phyloP scores from a whole-genome alignment of 1,140 invertebrate species.

The Neuroterus valhalla region DNA sequence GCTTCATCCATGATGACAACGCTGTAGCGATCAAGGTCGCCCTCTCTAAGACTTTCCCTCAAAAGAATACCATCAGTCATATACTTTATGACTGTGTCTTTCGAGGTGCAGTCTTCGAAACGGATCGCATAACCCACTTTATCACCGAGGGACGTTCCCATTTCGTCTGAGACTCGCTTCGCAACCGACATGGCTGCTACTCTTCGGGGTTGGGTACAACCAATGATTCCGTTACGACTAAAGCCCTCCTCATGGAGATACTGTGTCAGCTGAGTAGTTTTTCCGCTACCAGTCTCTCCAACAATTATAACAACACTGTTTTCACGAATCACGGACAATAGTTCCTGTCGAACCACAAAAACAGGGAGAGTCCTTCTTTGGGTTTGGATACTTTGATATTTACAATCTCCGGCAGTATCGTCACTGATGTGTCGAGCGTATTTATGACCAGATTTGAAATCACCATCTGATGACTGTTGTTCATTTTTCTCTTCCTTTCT shows the following conservation, averaged over 20 bases:
- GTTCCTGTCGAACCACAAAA: slow-evolving; percentile 95
- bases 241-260: slow-evolving; percentile 99
- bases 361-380: slow-evolving; percentile 96
- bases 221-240: slow-evolving; percentile 94
- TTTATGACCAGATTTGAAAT: slow-evolving; percentile 93
- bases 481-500: slow-evolving; percentile 85
- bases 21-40: slow-evolving; percentile 96
- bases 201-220: slow-evolving; percentile 93
- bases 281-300: slow-evolving; percentile 98
- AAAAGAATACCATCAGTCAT: slow-evolving; percentile 91
- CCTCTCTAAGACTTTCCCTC: slow-evolving; percentile 94
- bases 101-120: slow-evolving; percentile 99
- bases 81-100: slow-evolving; percentile 71
- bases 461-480: slow-evolving; percentile 76
- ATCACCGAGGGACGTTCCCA: slow-evolving; percentile 91
- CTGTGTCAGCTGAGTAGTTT: slow-evolving; percentile 99
- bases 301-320: slow-evolving; percentile 97
- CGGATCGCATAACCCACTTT: slow-evolving; percentile 99
- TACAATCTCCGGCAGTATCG: slow-evolving; percentile 89
- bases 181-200: slow-evolving; percentile 99
- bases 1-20: slow-evolving; percentile 99
- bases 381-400: slow-evolving; percentile 88
- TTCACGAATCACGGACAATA: slow-evolving; percentile 95
- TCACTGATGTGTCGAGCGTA: slow-evolving; percentile 95
- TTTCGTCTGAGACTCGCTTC: slow-evolving; percentile 98